Conservation (phyloP, 2,888 invertebrate genomes). For the Yponomeuta malinellus region DNA sequence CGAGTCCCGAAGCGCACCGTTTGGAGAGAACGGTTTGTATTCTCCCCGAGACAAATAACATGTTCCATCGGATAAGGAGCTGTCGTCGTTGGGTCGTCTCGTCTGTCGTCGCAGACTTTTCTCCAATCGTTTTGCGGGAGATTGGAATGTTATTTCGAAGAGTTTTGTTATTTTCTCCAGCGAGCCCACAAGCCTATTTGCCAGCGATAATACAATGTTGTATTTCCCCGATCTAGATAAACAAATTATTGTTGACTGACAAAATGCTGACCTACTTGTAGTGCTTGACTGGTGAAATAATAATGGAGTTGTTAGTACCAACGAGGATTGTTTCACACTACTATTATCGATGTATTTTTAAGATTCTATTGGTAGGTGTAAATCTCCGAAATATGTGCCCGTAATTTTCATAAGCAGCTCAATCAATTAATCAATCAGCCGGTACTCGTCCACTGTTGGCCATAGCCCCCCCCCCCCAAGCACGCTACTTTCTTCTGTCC, state of each 20-base stretch:
- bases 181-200: conserved; percentile 24
- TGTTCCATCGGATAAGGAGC: conserved; percentile 65
- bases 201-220: not conserved
- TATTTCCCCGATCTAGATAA: not conserved
- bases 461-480: no score
- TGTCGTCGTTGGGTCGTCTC: conserved; percentile 49
- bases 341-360: no score
- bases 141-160: conserved; percentile 43
- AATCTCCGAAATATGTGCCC: no score
- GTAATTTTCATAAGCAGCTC: no score
- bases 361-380: no score
- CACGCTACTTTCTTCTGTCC: no score
- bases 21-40: conserved; percentile 54
- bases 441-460: no score
- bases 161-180: conserved; percentile 42
- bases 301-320: no score
- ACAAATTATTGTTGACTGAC: not conserved
- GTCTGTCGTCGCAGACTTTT: conserved; percentile 42
- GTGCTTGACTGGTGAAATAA: not conserved
- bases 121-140: conserved; percentile 53
- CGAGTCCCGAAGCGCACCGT: conserved; percentile 22
- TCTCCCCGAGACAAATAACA: conserved; percentile 62
- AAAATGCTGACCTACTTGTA: not conserved
- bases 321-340: no score
- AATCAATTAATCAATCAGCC: no score